Evolutionary conservation across 2,888 invertebrate species (phyloP).

Genomic region (Fissipunctia ypsillon): DNA sequence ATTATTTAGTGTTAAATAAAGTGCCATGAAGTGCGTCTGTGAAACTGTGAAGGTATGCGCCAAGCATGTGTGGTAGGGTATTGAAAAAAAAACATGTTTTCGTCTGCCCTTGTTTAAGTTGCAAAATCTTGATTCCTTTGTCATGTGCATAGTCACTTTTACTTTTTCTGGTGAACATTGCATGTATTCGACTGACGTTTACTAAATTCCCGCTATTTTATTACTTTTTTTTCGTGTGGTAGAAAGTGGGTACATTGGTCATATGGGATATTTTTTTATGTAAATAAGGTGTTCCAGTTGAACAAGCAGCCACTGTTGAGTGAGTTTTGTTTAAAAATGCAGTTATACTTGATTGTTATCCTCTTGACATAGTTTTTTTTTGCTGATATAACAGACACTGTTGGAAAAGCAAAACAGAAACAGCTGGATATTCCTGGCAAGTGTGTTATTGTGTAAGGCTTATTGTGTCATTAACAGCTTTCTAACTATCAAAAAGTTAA

Average conservation of each 20-base stretch:
- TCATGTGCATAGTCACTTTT: constrained; percentile 85
- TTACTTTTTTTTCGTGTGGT: constrained; percentile 62
- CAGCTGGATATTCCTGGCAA: constrained; percentile 18
- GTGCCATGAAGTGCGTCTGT: constrained; percentile 80
- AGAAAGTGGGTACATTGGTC: constrained; percentile 72
- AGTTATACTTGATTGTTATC: constrained; percentile 73
- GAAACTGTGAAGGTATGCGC: constrained; percentile 75
- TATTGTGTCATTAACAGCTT: constrained; percentile 30
- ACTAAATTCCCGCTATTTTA: constrained; percentile 78
- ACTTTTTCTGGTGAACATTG: constrained; percentile 80
- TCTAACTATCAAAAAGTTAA: constrained; percentile 26
- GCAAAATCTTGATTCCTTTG: constrained; percentile 88
- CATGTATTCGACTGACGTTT: constrained; percentile 64
- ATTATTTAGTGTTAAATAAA: constrained; percentile 77
- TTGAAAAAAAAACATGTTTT: constrained; percentile 82
- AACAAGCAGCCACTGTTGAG: constrained; percentile 74
- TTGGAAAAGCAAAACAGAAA: constrained; percentile 32
- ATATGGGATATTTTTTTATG: constrained; percentile 71
- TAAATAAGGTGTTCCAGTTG: constrained; percentile 78
- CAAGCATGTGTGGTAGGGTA: constrained; percentile 61
- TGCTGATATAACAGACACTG: constrained; percentile 22
- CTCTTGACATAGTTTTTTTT: constrained; percentile 67
- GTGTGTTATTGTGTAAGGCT: constrained; percentile 39
- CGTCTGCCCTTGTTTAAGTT: constrained; percentile 87
- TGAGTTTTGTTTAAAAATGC: constrained; percentile 73